Conservation (phyloP, 2,113 vertebrate genomes). For the Trematocara zebra region DNA sequence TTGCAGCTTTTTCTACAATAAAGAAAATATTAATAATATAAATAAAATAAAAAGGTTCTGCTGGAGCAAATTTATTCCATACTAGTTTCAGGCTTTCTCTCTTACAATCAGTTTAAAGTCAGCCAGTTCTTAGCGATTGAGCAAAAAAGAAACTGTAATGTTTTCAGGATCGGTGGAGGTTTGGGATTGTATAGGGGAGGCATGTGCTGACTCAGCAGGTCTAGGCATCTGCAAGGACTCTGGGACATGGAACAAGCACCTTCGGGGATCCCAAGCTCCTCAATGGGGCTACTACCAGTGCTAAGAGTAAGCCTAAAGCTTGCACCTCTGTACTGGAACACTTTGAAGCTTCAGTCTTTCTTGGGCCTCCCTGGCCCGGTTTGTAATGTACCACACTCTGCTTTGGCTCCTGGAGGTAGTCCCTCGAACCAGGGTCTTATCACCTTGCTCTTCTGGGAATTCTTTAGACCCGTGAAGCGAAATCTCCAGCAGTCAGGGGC, state of each 20-base stretch:
- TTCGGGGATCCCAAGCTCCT: constrained; percentile 88
- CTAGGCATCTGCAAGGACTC: constrained; percentile 69
- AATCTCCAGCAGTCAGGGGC: constrained; percentile 75
- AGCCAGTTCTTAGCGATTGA: constrained; percentile 69
- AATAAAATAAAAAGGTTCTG: not conserved
- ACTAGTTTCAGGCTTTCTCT: constrained; percentile 3
- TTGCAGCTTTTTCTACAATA: not conserved
- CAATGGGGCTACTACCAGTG: constrained; percentile 67
- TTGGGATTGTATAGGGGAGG: constrained; percentile 18
- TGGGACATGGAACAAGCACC: constrained; percentile 81
- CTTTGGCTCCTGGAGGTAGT: constrained; percentile 90
- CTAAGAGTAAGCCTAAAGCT: constrained; percentile 16
- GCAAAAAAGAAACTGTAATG: constrained; percentile 77
- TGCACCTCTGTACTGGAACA: constrained; percentile 36
- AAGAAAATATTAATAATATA: not conserved
- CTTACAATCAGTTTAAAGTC: constrained; percentile 26
- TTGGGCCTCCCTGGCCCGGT: constrained; percentile 85
- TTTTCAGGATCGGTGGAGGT: constrained; percentile 45
- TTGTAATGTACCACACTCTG: constrained; percentile 87
- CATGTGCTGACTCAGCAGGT: constrained; percentile 62
- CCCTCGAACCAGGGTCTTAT: constrained; percentile 71
- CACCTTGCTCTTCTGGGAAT: constrained; percentile 28
- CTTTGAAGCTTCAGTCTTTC: constrained; percentile 82
- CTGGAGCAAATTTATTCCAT: constrained; percentile 3
- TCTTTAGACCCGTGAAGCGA: constrained; percentile 39